phyloP scores from a whole-genome alignment of 2,113 vertebrate genomes.

The Alethe diademata region DNA sequence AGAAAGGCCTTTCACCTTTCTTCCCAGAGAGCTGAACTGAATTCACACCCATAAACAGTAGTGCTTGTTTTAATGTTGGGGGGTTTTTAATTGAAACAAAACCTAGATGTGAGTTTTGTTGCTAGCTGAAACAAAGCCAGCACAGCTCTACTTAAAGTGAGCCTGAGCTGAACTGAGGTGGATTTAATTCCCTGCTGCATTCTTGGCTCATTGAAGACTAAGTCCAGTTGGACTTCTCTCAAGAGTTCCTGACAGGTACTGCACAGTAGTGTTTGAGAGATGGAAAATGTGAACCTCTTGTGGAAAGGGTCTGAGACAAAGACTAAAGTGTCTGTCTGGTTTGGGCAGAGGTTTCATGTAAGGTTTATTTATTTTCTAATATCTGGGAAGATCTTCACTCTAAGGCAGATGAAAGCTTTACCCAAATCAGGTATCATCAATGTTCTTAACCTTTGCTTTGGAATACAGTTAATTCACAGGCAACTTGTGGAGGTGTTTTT shows the following conservation, averaged over 20 bases:
- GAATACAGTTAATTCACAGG: not conserved
- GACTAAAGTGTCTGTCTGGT: not conserved
- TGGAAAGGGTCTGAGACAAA: not conserved
- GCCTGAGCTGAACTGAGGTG: not conserved
- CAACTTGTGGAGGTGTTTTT: not conserved
- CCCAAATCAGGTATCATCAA: rapidly evolving
- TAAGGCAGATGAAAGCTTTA: not conserved
- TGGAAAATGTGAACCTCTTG: not conserved
- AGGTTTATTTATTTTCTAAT: not conserved
- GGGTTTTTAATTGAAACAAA: not conserved
- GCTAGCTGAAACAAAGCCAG: not conserved
- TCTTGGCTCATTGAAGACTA: not conserved
- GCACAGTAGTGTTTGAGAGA: not conserved
- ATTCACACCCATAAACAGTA: not conserved
- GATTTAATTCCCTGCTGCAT: not conserved
- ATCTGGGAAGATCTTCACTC: not conserved
- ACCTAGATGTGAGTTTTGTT: not conserved
- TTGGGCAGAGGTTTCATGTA: not conserved
- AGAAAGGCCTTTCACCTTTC: not conserved
- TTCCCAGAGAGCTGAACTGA: not conserved
- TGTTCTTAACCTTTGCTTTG: not conserved
- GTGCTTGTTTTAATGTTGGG: not conserved
- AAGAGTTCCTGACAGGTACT: not conserved
- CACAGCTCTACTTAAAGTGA: not conserved
- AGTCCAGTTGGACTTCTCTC: not conserved